Evolutionary conservation across 2,888 invertebrate species (phyloP), one percentile per base, ranked within the genome.

Genomic region (Noctua comes): DNA sequence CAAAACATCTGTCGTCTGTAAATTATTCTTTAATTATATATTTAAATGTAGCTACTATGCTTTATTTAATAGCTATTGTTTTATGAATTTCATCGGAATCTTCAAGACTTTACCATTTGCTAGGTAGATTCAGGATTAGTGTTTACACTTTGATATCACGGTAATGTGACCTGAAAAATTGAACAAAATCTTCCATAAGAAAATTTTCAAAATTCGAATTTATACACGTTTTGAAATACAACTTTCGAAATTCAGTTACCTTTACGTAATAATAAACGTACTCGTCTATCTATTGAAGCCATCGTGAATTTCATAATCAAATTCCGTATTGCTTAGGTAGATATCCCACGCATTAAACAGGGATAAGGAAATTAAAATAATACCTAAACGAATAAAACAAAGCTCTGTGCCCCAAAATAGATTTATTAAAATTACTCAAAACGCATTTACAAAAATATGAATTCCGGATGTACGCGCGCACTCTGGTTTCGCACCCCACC

Each of bases 401-500:
- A 82, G 68, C 31, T 71, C 69, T 48, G 73, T 36, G 40, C 73
- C 86, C 69, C 51, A 85, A 84, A 82, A 84, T 80, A 78, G 84
- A 80, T 89, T 75, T 79, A 84, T 87, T 84, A 82, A 88, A 76
- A 86, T 80, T 84, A 88, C 77, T 82, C 68, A 79, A 73, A 79
- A 74, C 66, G 74, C 80, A 91, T 91, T 93, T 91, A 91, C 88
- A 88, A 90, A 92, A 92, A 91, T 91, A 88, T 90, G 87, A 87
- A 91, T 91, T 94, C 95, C 95, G 96, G 95, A 95, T 94, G 94
- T 93, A 88, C 90, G 90, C 90, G 87, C 90, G 91, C 89, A 84
- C 84, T 89, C 89, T 90, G 91, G 91, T 93, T 95, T 95, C 93
- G 96, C 96, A 95, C 96, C 96, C 96, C 92, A 95, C 94, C 96